Evolutionary conservation across 2,888 invertebrate genomes (phyloP).

Genomic region (Lycia hirtaria): DNA sequence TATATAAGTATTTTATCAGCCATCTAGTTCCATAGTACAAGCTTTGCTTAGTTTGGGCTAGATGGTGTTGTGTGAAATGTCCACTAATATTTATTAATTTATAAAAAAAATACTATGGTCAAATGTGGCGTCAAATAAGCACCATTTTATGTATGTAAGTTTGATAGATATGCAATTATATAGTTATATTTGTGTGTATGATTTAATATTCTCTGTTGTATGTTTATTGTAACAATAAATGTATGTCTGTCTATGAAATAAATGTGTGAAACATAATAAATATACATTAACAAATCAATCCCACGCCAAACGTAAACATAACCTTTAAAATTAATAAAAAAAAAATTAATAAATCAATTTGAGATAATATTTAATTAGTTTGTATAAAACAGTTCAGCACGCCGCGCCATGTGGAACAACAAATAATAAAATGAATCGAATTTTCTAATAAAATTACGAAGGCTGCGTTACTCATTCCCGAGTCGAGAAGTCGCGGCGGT

Average conservation of each 20-base stretch:
- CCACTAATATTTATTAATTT: too few species aligned
- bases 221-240: not conserved
- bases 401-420: slow-evolving; percentile 35
- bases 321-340: slow-evolving; percentile 8
- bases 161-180: too few species aligned
- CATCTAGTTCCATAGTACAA: too few species aligned
- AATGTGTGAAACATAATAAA: slow-evolving; percentile 18
- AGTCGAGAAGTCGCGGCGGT: slow-evolving; percentile 23
- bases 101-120: too few species aligned
- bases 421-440: slow-evolving; percentile 41
- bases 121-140: too few species aligned
- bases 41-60: too few species aligned
- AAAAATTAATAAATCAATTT: slow-evolving; percentile 16
- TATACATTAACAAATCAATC: slow-evolving; percentile 19
- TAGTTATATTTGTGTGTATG: too few species aligned
- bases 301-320: not conserved
- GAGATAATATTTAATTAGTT: slow-evolving; percentile 16
- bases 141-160: too few species aligned
- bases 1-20: too few species aligned
- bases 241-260: not conserved
- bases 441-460: slow-evolving; percentile 33
- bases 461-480: slow-evolving; percentile 11
- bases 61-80: too few species aligned
- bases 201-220: too few species aligned
- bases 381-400: slow-evolving; percentile 22